A percentile compares a stretch with the other conserved stretches of the same genome.
These are phyloP conservation scores for Gisinianus flammeolus DNA, from an alignment of 2,888 invertebrate species.

Conservation along the genomic window DNA sequence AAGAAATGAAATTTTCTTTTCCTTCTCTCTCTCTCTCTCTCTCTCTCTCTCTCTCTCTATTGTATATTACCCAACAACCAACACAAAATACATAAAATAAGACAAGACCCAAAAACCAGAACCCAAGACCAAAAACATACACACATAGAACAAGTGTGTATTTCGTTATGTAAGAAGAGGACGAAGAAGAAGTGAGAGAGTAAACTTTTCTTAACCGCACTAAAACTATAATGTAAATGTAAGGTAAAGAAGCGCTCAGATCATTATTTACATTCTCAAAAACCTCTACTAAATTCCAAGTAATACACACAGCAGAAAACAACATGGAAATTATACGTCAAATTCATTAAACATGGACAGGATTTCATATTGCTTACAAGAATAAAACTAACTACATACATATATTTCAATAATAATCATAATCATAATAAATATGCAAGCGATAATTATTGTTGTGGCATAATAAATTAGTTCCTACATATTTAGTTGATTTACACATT, in stretches of 20 bases:
- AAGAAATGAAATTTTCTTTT: slow-evolving; percentile 34
- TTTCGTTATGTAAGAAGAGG: no score
- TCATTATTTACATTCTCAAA: slow-evolving; percentile 1
- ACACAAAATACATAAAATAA: background rate
- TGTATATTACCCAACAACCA: background rate
- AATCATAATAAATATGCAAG: no score
- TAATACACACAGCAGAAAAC: background rate
- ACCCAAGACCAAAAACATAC: no score
- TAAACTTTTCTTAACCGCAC: slow-evolving; percentile 5
- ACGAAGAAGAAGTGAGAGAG: background rate
- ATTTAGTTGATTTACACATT: no score
- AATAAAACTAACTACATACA: no score
- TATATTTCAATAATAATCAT: no score
- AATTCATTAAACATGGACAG: no score
- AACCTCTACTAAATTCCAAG: background rate
- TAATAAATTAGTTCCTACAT: no score
- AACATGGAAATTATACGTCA: background rate
- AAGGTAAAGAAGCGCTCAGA: background rate
- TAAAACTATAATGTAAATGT: background rate
- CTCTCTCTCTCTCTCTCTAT: background rate
- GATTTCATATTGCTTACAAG: no score
- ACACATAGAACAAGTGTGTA: no score
- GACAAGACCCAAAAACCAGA: background rate
- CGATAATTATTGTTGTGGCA: no score
- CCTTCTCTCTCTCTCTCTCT: no score